Percentiles rank a stretch among this genome's conserved stretches.
phyloP scores from a whole-genome alignment of 1,140 invertebrate genomes.

The Trichonephila clavipes region DNA sequence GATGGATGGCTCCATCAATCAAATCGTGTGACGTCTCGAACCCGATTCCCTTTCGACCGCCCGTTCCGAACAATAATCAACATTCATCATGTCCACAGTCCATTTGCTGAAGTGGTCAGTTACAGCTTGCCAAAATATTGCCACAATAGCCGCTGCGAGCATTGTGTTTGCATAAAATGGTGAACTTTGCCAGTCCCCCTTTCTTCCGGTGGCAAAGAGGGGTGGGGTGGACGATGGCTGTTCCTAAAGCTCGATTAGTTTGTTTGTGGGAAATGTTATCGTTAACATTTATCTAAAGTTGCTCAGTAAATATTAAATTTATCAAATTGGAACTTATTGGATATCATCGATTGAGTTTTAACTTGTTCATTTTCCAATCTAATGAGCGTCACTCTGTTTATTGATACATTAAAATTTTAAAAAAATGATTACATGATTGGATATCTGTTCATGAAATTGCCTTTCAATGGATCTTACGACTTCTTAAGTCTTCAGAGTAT shows the following conservation, averaged over 20 bases:
- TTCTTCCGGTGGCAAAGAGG: not conserved
- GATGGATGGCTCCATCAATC: slow-evolving; percentile 73
- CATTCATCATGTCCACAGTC: slow-evolving; percentile 69
- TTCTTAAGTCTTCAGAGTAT: too few species aligned
- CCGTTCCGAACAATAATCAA: slow-evolving; percentile 71
- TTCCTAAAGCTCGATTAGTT: not conserved
- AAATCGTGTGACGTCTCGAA: slow-evolving; percentile 56
- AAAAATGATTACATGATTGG: too few species aligned
- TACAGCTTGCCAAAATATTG: slow-evolving; percentile 70
- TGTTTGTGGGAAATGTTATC: slow-evolving; percentile 9
- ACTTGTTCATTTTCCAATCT: too few species aligned
- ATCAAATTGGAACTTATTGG: too few species aligned
- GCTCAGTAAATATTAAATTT: not conserved
- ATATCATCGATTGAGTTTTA: too few species aligned
- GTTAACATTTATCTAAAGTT: not conserved
- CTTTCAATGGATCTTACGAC: too few species aligned
- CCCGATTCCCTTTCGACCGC: slow-evolving; percentile 19
- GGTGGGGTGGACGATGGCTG: not conserved
- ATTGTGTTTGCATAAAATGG: slow-evolving; percentile 65
- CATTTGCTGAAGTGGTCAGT: slow-evolving; percentile 71
- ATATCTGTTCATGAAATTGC: too few species aligned
- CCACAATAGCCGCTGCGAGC: slow-evolving; percentile 48
- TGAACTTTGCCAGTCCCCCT: not conserved
- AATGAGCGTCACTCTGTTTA: too few species aligned
- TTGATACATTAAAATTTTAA: too few species aligned